Evolutionary conservation across 2,888 invertebrate genomes (phyloP).

Genomic region (Pseudoips prasinana): DNA sequence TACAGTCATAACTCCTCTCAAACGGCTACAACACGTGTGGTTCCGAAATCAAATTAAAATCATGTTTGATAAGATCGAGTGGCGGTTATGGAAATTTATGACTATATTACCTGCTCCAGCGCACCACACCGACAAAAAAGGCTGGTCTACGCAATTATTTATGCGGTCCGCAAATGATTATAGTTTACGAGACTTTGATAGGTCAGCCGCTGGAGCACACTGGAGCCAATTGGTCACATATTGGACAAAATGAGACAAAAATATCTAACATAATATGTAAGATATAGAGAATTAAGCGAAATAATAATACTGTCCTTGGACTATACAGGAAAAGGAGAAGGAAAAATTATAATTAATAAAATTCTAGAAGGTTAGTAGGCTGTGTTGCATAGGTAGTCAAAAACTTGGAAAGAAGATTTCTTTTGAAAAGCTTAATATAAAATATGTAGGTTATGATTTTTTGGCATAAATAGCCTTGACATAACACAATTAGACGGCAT

Average conservation of each 20-base stretch:
- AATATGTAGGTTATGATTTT: too few relatives aligned
- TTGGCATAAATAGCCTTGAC: too few relatives aligned
- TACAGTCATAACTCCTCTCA: slow-evolving; percentile 69
- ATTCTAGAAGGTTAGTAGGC: too few relatives aligned
- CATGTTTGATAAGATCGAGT: slow-evolving; percentile 82
- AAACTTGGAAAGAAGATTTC: too few relatives aligned
- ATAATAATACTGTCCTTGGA: too few relatives aligned
- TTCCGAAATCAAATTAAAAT: slow-evolving; percentile 81
- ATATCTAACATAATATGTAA: too few relatives aligned
- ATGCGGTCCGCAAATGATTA: slow-evolving; percentile 78
- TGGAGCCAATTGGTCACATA: slow-evolving; percentile 30
- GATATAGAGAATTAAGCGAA: too few relatives aligned
- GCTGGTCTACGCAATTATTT: slow-evolving; percentile 75
- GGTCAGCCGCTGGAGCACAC: slow-evolving; percentile 62
- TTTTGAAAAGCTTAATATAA: too few relatives aligned
- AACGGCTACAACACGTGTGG: slow-evolving; percentile 78
- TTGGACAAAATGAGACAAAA: slow-evolving; percentile 28
- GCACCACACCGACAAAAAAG: slow-evolving; percentile 74
- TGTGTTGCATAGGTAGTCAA: too few relatives aligned
- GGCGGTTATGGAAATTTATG: slow-evolving; percentile 82
- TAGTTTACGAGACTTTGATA: slow-evolving; percentile 74
- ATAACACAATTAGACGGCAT: too few relatives aligned
- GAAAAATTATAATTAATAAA: too few relatives aligned
- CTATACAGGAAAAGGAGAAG: too few relatives aligned
- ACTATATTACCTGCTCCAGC: slow-evolving; percentile 81